phyloP scores from a whole-genome alignment of 2,113 vertebrate genomes.

The Tylochromis polylepis region DNA sequence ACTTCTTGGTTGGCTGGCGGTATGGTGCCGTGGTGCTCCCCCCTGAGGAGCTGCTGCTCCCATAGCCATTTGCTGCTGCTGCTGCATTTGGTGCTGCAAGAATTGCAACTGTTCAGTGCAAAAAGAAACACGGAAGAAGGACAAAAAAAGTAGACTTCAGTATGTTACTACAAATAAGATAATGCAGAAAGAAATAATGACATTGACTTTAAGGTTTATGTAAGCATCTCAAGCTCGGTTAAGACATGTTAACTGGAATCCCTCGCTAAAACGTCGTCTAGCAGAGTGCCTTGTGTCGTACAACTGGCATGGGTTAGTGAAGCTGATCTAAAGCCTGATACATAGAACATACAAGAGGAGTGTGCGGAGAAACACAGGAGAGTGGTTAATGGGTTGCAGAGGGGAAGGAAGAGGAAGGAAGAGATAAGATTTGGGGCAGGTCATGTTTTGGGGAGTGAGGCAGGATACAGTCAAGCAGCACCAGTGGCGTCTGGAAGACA shows the following conservation, averaged over 20 bases:
- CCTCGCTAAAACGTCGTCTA: neutral
- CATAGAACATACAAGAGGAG: conserved; percentile 18
- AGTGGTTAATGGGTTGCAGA: conserved; percentile 52
- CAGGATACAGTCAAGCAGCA: conserved; percentile 59
- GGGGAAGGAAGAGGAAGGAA: neutral
- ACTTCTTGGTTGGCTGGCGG: conserved; percentile 96
- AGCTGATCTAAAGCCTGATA: conserved; percentile 42
- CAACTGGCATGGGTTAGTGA: conserved; percentile 47
- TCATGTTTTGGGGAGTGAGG: conserved; percentile 37
- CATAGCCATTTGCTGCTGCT: conserved; percentile 90
- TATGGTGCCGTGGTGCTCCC: conserved; percentile 79
- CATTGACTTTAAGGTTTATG: neutral
- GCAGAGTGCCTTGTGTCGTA: neutral
- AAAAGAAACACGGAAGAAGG: conserved; percentile 9
- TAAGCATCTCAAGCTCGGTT: neutral
- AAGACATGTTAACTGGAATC: neutral
- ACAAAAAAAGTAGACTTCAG: neutral
- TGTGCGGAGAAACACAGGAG: conserved; percentile 37
- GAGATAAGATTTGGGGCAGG: neutral
- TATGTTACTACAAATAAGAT: neutral
- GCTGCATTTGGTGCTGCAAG: conserved; percentile 97
- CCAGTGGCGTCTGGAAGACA: conserved; percentile 32
- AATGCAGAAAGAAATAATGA: neutral
- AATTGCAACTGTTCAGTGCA: conserved; percentile 85
- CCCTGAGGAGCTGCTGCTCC: conserved; percentile 79